Evolutionary conservation across 2,797 vertebrate species (phyloP).

Genomic region (Botia kubotai): DNA sequence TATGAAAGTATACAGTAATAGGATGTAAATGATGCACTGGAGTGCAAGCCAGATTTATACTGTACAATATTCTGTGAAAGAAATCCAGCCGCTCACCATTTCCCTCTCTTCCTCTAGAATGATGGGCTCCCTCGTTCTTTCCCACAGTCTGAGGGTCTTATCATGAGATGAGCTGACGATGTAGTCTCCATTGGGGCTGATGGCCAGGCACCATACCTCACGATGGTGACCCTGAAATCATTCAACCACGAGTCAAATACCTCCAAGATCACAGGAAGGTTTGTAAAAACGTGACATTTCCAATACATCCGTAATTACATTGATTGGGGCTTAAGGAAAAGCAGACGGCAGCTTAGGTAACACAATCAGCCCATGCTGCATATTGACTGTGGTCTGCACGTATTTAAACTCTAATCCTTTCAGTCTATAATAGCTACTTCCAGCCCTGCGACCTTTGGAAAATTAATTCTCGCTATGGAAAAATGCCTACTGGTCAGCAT

Average conservation of each 20-base stretch:
- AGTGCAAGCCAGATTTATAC: not conserved
- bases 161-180: constrained; percentile 93
- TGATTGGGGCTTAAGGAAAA: constrained; percentile 35
- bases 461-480: constrained; percentile 23
- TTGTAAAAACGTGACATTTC: constrained; percentile 13
- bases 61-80: not conserved
- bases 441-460: constrained; percentile 20
- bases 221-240: constrained; percentile 89
- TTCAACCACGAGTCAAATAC: constrained; percentile 11
- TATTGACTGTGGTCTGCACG: constrained; percentile 24
- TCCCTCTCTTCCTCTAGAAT: constrained; percentile 95
- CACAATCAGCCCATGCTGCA: constrained; percentile 37
- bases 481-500: constrained; percentile 14
- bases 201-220: constrained; percentile 91
- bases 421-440: constrained; percentile 35
- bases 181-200: constrained; percentile 94
- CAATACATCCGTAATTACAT: constrained; percentile 7
- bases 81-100: constrained; percentile 80
- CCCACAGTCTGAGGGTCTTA: constrained; percentile 96
- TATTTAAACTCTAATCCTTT: constrained; percentile 14
- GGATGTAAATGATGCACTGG: not conserved
- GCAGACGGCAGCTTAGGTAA: constrained; percentile 31
- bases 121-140: constrained; percentile 92
- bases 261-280: not conserved
- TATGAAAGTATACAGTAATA: not conserved